Percentiles rank a stretch among this genome's conserved stretches.
phyloP scores from a whole-genome alignment of 2,888 invertebrate species.

The Euphydryas editha region DNA sequence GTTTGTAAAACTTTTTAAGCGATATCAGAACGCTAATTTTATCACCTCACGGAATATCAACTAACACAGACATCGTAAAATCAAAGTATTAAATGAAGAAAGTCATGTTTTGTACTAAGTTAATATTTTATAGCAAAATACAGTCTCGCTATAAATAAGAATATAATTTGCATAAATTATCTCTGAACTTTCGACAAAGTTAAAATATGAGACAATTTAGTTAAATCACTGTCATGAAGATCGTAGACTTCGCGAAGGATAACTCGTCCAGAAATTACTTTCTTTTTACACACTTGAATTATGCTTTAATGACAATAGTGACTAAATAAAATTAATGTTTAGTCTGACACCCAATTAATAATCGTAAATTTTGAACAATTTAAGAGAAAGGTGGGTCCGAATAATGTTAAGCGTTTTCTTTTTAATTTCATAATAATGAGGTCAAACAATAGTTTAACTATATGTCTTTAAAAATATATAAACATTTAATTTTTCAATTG shows the following conservation, averaged over 20 bases:
- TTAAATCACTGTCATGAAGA: conserved; percentile 27
- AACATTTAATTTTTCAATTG: no score
- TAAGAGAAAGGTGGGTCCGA: not conserved
- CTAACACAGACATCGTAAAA: conserved; percentile 1
- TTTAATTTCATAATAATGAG: no score
- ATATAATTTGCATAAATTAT: conserved; percentile 30
- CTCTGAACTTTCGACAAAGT: conserved; percentile 27
- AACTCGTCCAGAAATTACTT: conserved; percentile 18
- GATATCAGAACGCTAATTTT: no score
- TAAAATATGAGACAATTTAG: conserved; percentile 32
- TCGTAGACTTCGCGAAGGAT: conserved; percentile 21
- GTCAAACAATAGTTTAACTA: no score
- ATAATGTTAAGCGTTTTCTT: no score
- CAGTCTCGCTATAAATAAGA: conserved; percentile 20
- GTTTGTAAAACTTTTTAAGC: no score
- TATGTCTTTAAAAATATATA: no score
- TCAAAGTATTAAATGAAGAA: conserved; percentile 1
- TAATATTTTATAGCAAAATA: conserved; percentile 11
- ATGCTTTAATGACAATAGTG: conserved; percentile 9
- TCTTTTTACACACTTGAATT: conserved; percentile 24
- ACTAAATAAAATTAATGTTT: not conserved
- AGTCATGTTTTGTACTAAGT: not conserved
- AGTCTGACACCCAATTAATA: not conserved
- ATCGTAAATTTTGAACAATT: not conserved
- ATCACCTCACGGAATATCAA: no score